These are phyloP conservation scores for Himantopus leucocephalus DNA, from an alignment of 2,113 vertebrate genomes.

Conservation along the genomic window DNA sequence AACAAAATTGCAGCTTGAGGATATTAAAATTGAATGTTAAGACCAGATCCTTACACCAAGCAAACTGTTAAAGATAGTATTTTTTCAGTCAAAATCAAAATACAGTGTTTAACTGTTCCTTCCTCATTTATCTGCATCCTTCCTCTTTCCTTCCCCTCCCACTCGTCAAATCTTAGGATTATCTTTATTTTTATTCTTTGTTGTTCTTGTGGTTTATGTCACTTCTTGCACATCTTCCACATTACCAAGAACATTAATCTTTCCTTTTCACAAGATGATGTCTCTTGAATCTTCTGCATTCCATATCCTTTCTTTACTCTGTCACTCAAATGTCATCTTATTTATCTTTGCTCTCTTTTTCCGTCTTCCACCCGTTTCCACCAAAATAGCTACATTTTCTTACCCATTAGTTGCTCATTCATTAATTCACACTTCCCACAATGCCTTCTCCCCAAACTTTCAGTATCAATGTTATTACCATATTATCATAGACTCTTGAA, in stretches of 20 bases:
- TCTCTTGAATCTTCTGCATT: background rate
- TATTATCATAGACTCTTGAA: background rate
- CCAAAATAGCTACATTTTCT: background rate
- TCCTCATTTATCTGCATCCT: background rate
- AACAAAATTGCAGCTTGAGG: background rate
- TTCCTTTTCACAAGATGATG: background rate
- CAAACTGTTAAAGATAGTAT: background rate
- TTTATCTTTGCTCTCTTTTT: background rate
- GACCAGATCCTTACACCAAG: background rate
- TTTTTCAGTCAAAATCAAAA: background rate
- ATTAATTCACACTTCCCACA: background rate
- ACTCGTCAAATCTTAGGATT: background rate
- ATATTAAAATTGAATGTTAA: background rate
- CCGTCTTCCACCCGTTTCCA: background rate
- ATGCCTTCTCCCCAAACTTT: background rate
- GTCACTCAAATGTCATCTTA: conserved; percentile 1
- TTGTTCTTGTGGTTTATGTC: background rate
- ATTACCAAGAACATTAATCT: background rate
- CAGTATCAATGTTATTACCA: background rate
- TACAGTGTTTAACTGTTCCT: background rate
- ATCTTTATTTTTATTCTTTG: background rate
- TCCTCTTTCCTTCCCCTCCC: background rate
- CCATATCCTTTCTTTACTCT: conserved; percentile 14
- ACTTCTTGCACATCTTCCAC: background rate
- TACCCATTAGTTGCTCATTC: background rate